A percentile compares a stretch with the other conserved stretches of the same genome.
These are phyloP conservation scores for Papilio polytes DNA, from an alignment of 1,140 invertebrate species.

Conservation along the genomic window DNA sequence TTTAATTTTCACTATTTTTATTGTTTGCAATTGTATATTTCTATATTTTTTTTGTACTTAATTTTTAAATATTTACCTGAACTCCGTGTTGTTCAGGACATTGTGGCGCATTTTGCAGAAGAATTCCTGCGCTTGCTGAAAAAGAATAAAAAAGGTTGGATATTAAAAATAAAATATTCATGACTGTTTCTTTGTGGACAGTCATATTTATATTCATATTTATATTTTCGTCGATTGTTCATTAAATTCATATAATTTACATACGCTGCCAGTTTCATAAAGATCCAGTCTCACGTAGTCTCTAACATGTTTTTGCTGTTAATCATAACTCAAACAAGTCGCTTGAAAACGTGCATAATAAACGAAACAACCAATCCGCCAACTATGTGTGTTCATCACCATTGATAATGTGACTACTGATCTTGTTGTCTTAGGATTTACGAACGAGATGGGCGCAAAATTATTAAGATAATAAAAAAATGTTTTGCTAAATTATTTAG, in stretches of 20 bases:
- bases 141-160: conserved; percentile 49
- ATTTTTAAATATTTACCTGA: conserved; percentile 75
- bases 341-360: not conserved
- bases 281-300: not conserved
- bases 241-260: not conserved
- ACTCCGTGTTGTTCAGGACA: conserved; percentile 89
- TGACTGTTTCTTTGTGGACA: too few relatives aligned
- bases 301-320: not conserved
- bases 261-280: not conserved
- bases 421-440: not conserved
- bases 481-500: too few relatives aligned
- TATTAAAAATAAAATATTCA: not conserved
- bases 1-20: too few relatives aligned
- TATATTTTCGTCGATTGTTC: too few relatives aligned
- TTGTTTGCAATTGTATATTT: too few relatives aligned
- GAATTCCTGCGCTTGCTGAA: conserved; percentile 77
- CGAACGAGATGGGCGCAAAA: not conserved
- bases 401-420: not conserved
- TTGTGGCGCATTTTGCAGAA: conserved; percentile 77
- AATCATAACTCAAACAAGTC: not conserved
- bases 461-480: too few relatives aligned
- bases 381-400: not conserved
- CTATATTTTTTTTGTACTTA: too few relatives aligned
- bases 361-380: not conserved
- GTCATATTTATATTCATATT: too few relatives aligned